Conservation (phyloP, 2,888 invertebrate genomes). For the Scotopteryx bipunctaria region DNA sequence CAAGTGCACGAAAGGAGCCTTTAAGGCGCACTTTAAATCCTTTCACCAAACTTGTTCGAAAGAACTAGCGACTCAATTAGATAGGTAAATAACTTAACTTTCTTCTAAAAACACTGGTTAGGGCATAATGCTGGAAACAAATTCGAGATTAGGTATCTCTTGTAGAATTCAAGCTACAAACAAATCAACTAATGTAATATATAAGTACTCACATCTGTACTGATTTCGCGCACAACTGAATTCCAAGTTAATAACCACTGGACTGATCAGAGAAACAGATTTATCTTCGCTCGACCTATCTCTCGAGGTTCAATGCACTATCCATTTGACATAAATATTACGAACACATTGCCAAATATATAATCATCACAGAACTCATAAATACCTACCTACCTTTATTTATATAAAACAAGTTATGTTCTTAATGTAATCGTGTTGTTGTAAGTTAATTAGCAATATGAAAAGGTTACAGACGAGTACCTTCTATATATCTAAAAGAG, state of each 20-base stretch:
- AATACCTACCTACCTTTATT: too few species aligned
- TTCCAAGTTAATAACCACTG: conserved; percentile 9
- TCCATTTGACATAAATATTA: conserved; percentile 26
- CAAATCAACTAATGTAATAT: background rate
- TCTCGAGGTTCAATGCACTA: conserved; percentile 26
- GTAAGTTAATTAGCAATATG: conserved; percentile 39
- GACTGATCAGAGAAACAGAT: conserved; percentile 18
- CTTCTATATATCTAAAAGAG: conserved; percentile 51
- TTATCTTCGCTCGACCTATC: conserved; percentile 19
- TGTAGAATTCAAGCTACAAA: background rate
- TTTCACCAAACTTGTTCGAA: too few species aligned
- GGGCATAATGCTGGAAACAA: too few species aligned
- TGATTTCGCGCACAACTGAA: conserved; percentile 21
- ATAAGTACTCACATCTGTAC: conserved; percentile 24
- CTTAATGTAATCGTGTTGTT: too few species aligned
- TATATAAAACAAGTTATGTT: too few species aligned
- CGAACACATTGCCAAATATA: background rate
- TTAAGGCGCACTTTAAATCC: too few species aligned
- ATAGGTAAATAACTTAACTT: too few species aligned
- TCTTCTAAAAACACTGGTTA: too few species aligned
- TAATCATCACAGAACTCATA: too few species aligned
- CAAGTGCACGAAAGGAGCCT: too few species aligned
- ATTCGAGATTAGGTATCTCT: background rate
- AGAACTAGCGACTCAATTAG: too few species aligned
- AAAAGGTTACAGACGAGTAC: conserved; percentile 40